Percentiles rank a stretch among this genome's conserved stretches.
phyloP scores from a whole-genome alignment of 1,140 invertebrate species.

The Drosophila tropicalis region DNA sequence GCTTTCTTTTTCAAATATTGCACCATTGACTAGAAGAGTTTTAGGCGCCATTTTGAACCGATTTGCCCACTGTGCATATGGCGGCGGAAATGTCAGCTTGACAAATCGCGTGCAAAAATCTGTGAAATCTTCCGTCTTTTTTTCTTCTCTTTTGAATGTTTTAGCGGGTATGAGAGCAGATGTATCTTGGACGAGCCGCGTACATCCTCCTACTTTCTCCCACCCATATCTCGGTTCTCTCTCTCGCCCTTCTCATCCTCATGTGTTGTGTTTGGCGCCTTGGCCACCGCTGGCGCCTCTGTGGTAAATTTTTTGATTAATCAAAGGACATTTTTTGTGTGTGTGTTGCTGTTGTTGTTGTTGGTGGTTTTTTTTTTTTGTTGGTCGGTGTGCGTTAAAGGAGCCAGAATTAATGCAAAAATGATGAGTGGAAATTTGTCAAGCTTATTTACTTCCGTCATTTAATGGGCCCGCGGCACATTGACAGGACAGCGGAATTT shows the following conservation, averaged over 20 bases:
- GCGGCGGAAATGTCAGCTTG: constrained; percentile 74
- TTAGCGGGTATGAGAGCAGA: constrained; percentile 7
- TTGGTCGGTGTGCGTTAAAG: constrained; percentile 61
- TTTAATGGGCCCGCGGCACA: constrained; percentile 75
- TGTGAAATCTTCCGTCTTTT: constrained; percentile 59
- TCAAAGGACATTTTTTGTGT: constrained; percentile 80
- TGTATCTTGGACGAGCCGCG: constrained; percentile 17
- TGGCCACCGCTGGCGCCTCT: constrained; percentile 58
- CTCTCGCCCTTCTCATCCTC: background rate
- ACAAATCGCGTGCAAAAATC: constrained; percentile 81
- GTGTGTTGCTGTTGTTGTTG: constrained; percentile 33
- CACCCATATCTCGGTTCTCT: background rate
- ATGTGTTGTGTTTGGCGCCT: constrained; percentile 61
- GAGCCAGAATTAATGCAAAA: constrained; percentile 82
- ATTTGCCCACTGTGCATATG: background rate
- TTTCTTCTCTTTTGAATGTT: constrained; percentile 20
- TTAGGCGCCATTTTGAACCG: too few relatives aligned
- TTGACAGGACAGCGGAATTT: constrained; percentile 58
- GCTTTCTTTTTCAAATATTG: too few relatives aligned
- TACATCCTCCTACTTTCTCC: background rate
- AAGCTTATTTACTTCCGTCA: constrained; percentile 83
- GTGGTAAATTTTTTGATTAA: constrained; percentile 81
- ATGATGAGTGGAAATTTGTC: constrained; percentile 83
- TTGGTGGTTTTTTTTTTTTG: constrained; percentile 30
- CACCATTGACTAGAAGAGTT: too few relatives aligned